Base-by-base conservation (phyloP, 2,888 invertebrate genomes). In the Polymixis lichenea region DNA sequence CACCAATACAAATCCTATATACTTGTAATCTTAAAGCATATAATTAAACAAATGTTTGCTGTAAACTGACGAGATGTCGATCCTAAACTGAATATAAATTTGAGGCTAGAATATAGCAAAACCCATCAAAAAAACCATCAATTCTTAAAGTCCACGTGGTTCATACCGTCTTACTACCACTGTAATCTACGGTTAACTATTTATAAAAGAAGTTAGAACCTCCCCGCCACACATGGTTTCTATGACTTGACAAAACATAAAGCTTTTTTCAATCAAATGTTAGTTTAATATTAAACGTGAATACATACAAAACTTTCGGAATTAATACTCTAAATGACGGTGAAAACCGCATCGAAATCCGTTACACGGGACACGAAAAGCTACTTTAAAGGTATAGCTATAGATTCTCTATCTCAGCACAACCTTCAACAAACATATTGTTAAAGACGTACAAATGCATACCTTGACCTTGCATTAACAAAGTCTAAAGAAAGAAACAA, bases 381-480 rank as follows among this genome's bases (percentile, higher is more conserved):
- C 4, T 3, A 28, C 25, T 58, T 58, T 8, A 58, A 17, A 25
- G 6, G 2, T 56, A 25, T 6, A 32, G 25, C 8, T 17, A 8
- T 0, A 60, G 32, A 32, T 60, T 22, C 32, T 22, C 17, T 46
- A 7, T 78, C 56, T 8, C 15, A n/a, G 3, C 15, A 53, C 15
- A 38, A 32, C 15, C 65, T 53, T 60, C n/a, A 75, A 25, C 15
- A 66, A n/a, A 61, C 0, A 11, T 17, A 43, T 38, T 32, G 25
- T 38, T 32, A 15, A 25, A 60, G 61, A n/a, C 9, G 13, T 9
- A 58, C 38, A 69, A 25, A 66, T 13, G 58, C 66, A 65, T 43
- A 62, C 76, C 79, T 78, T 85, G 80, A 85, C 83, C 86, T 87
- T 85, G 64, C 69, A 11, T 66, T 64, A 32, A 61, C 38, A 69